Conservation (phyloP, 2,113 vertebrate species). For the Holacanthus passer region DNA sequence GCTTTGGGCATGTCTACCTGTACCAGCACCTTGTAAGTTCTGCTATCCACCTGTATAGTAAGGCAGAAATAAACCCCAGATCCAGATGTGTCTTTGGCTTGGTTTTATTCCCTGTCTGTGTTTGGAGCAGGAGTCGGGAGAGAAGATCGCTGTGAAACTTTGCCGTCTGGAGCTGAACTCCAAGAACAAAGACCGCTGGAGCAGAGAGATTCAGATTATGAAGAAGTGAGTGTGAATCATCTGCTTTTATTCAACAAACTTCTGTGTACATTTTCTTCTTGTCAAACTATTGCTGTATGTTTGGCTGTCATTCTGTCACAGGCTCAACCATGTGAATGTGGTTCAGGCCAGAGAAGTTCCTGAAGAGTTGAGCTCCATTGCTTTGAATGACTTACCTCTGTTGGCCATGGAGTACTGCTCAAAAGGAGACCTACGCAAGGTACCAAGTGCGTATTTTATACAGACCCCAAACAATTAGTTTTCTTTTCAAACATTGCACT, state of each 20-base stretch:
- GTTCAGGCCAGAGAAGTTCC: slow-evolving; percentile 95
- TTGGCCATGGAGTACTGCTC: slow-evolving; percentile 98
- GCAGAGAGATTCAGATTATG: slow-evolving; percentile 98
- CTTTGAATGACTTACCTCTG: slow-evolving; percentile 93
- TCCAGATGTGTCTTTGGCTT: background rate
- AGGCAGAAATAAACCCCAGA: background rate
- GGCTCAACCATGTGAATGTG: slow-evolving; percentile 92
- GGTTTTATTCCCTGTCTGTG: slow-evolving; percentile 34
- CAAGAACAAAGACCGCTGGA: slow-evolving; percentile 95
- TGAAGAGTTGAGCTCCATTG: slow-evolving; percentile 90
- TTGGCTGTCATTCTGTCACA: slow-evolving; percentile 57
- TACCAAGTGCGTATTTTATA: slow-evolving; percentile 67
- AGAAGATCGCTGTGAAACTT: slow-evolving; percentile 94
- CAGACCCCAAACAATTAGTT: background rate
- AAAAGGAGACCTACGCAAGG: slow-evolving; percentile 95
- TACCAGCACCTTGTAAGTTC: slow-evolving; percentile 92
- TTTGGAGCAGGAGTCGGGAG: slow-evolving; percentile 78
- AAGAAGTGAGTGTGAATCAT: slow-evolving; percentile 89
- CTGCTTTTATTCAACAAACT: background rate
- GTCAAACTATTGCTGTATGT: background rate
- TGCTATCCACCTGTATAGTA: background rate
- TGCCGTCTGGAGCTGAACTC: slow-evolving; percentile 93
- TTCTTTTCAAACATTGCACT: slow-evolving; percentile 3
- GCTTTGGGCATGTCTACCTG: slow-evolving; percentile 94
- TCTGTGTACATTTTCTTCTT: background rate